Evolutionary conservation across 2,888 invertebrate genomes (phyloP), one percentile per base, ranked within the genome.

Genomic region (Pyrocoelia pectoralis): DNA sequence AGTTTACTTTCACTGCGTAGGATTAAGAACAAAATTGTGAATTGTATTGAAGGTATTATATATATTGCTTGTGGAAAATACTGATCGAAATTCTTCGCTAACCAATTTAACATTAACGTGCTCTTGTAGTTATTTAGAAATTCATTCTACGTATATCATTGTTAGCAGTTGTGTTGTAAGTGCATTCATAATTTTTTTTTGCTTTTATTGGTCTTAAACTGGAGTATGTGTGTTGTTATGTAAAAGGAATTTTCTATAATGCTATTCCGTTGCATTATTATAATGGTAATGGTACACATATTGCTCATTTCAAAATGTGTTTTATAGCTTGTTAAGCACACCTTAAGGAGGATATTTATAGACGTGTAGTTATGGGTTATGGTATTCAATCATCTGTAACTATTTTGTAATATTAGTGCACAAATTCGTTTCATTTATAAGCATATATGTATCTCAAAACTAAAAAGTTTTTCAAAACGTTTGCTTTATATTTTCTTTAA

Each of bases 1-100:
- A 17, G 10, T 17, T 14, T 46, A 18, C 46, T 46, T 46, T 46
- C 46, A 17, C 46, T 46, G 46, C 46, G 46, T 46, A 17, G 46
- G 46, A 17, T 46, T 43, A 17, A 46, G 46, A 43, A 46, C 46
- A 46, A 46, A 46, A 46, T 46, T 46, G 17, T 18, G 46, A 46
- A 46, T 17, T 46, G 46, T 46, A 46, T 17, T 46, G 33, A n/a
- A 33, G 33, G 33, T n/a, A 33, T 33, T 2, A 33, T 4, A 33
- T n/a, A n/a, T 33, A 33, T 46, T 18, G 17, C 46, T 43, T 13
- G 46, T 46, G 46, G 17, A 46, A 46, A 46, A 1, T 15, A 46
- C 15, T 17, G 46, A 17, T 17, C 46, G 17, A 46, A 46, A 46
- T 17, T 46, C 46, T 46, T 46, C 15, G 17, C 15, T 18, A 46